Base-by-base conservation (phyloP, 2,113 vertebrate genomes). In the Parus major region DNA sequence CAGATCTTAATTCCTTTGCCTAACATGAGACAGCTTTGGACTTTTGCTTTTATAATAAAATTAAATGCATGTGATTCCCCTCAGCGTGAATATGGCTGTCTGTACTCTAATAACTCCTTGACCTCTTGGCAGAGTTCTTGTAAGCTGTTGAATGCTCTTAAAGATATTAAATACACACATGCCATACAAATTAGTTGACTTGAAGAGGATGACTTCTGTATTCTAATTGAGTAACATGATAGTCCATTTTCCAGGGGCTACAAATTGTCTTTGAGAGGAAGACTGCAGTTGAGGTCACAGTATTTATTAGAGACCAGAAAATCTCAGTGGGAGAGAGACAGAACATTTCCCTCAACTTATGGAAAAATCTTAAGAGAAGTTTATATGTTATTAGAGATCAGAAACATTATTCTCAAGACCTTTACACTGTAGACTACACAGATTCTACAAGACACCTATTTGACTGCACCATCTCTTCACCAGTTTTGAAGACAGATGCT, bases 121-220 rank as follows among this genome's bases (percentile, higher is more conserved):
- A 91, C 90, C 92, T 92, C 27, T 78, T 92, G 86, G 81, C 84
- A 87, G 90, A 39, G 42, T 91, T 78, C 69, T 87, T 73, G 61
- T 84, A 88, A 92, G 47, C 23, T 75, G 35, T n/a, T 91, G 70
- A 84, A 87, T 89, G 92, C 81, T 95, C 81, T 96, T 95, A 92
- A 86, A 87, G 81, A 82, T 95, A 96, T 96, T 92, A 95, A 94
- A 82, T 87, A 70, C 21, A 24, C 28, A 44, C 31, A 56, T 44
- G 29, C 64, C 93, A 95, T 84, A 78, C 69, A 79, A 95, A 96
- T 87, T 8, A 71, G 47, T 56, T 82, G 79, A 71, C 41, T 64
- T 56, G 61, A 44, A 82, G 65, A 82, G 49, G 16, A 44, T 49
- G 42, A 70, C 9, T 91, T 86, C 31, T 80, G 66, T 85, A 64